Conservation (phyloP, 2,888 invertebrate species). For the Polymixis flavicincta region DNA sequence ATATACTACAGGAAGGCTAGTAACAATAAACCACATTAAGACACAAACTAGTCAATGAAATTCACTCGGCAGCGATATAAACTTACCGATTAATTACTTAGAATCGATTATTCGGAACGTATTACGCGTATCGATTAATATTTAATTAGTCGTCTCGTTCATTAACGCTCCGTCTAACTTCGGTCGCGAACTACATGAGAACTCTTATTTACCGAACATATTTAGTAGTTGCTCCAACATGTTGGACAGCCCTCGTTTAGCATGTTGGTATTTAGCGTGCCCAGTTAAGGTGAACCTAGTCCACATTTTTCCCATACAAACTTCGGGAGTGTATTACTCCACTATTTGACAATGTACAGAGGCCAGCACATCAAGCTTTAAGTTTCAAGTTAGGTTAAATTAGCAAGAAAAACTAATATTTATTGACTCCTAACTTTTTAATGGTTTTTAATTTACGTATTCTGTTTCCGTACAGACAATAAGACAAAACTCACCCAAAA, state of each 20-base stretch:
- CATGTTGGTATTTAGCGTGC: slow-evolving; percentile 39
- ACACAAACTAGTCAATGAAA: slow-evolving; percentile 40
- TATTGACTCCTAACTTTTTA: too few relatives aligned
- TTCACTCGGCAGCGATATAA: slow-evolving; percentile 26
- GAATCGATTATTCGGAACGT: slow-evolving; percentile 54
- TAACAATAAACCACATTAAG: slow-evolving; percentile 33
- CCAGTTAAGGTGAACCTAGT: slow-evolving; percentile 2
- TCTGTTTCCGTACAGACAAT: too few relatives aligned
- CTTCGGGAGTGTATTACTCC: too few relatives aligned
- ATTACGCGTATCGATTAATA: slow-evolving; percentile 62
- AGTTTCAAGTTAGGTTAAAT: too few relatives aligned
- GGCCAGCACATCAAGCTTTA: too few relatives aligned
- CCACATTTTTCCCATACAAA: too few relatives aligned
- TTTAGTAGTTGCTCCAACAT: too few relatives aligned
- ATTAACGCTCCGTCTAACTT: slow-evolving; percentile 55
- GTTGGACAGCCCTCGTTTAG: too few relatives aligned
- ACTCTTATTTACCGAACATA: slow-evolving; percentile 55
- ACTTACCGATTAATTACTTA: slow-evolving; percentile 45
- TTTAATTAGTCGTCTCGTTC: slow-evolving; percentile 66
- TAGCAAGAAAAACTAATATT: too few relatives aligned
- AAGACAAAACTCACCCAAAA: too few relatives aligned
- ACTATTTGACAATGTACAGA: too few relatives aligned
- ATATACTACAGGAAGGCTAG: background rate
- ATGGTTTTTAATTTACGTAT: too few relatives aligned
- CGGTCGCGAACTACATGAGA: slow-evolving; percentile 45